Conservation (phyloP, 1,140 invertebrate species). For the Holotrichia oblita region DNA sequence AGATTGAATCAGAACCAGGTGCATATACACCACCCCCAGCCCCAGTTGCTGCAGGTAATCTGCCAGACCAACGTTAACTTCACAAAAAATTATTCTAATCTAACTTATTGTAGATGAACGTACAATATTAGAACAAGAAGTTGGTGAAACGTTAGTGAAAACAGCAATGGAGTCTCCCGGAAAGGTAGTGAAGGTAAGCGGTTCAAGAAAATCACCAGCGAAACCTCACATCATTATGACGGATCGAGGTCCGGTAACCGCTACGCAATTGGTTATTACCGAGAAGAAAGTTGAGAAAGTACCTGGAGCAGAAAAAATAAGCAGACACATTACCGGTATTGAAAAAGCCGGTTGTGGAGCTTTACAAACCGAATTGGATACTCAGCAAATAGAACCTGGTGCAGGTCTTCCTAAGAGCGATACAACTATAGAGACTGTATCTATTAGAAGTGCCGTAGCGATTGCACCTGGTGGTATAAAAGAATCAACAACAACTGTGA, state of each 20-base stretch:
- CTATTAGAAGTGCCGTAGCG: conserved; percentile 1
- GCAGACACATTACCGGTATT: conserved; percentile 40
- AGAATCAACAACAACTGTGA: conserved; percentile 21
- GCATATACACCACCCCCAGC: not conserved
- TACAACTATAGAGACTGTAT: conserved; percentile 25
- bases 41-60: not conserved
- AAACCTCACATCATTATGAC: conserved; percentile 37
- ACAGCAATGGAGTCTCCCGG: conserved; percentile 11
- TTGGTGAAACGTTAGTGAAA: not conserved
- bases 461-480: conserved; percentile 29
- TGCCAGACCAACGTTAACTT: not conserved
- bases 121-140: conserved; percentile 11
- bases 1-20: conserved; percentile 3
- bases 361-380: conserved; percentile 19
- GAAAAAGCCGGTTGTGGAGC: conserved; percentile 9
- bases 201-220: not conserved
- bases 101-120: not conserved
- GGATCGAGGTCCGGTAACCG: conserved; percentile 32
- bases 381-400: conserved; percentile 27
- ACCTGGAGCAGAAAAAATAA: conserved; percentile 42
- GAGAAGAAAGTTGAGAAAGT: conserved; percentile 42
- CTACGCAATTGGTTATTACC: conserved; percentile 32
- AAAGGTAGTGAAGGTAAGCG: not conserved
- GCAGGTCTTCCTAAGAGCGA: conserved; percentile 1
- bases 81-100: not conserved